phyloP scores from a whole-genome alignment of 2,113 vertebrate genomes.

The Pelobates fuscus region DNA sequence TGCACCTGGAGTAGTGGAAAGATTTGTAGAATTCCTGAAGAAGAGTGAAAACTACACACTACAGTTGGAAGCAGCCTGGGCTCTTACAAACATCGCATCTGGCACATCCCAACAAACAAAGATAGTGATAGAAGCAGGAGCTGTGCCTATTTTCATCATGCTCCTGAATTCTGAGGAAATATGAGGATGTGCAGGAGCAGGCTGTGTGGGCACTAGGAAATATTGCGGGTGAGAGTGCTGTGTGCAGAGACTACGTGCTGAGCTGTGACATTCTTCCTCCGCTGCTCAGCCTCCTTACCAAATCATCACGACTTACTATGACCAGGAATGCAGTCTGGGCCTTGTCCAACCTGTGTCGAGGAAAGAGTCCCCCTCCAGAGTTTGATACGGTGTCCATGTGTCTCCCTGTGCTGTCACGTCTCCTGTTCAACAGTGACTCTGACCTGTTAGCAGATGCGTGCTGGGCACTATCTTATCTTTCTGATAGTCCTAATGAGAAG shows the following conservation, averaged over 20 bases:
- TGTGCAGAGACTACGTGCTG: constrained; percentile 95
- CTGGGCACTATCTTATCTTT: constrained; percentile 97
- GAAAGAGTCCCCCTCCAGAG: constrained; percentile 93
- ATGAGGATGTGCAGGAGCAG: constrained; percentile 99
- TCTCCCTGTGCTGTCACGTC: constrained; percentile 90
- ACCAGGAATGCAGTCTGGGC: constrained; percentile 98
- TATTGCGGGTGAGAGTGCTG: constrained; percentile 95
- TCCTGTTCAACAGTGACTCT: constrained; percentile 95
- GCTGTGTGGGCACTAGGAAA: constrained; percentile 98
- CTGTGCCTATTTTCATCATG: constrained; percentile 95
- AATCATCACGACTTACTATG: constrained; percentile 94
- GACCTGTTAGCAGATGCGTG: constrained; percentile 96
- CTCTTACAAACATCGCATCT: constrained; percentile 94
- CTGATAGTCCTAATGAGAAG: constrained; percentile 96
- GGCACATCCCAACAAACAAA: constrained; percentile 96
- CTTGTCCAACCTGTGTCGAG: constrained; percentile 95
- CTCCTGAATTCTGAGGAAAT: constrained; percentile 92
- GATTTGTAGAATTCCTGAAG: constrained; percentile 95
- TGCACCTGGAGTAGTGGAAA: constrained; percentile 89
- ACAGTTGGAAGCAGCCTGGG: constrained; percentile 99
- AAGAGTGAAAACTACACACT: constrained; percentile 90
- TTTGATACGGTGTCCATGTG: constrained; percentile 97
- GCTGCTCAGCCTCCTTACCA: constrained; percentile 93
- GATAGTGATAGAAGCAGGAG: constrained; percentile 94
- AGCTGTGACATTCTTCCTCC: constrained; percentile 95